A percentile compares a stretch with the other conserved stretches of the same genome.
phyloP scores from a whole-genome alignment of 2,113 vertebrate species.

The Centropus bengalensis region DNA sequence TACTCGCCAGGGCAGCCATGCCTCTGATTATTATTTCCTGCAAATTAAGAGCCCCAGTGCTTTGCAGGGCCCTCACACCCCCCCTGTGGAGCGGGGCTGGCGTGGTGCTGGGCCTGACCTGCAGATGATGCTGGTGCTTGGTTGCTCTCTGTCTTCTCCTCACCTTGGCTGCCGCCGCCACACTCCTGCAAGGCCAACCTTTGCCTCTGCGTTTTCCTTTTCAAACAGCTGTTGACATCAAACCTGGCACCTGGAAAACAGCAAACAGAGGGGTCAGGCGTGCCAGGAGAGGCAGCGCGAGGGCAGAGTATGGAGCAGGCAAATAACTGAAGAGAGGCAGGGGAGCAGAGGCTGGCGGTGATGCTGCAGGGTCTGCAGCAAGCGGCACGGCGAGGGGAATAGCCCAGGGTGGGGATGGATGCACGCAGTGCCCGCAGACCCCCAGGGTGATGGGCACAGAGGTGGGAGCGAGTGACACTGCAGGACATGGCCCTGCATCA shows the following conservation, averaged over 20 bases:
- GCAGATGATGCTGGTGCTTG: neutral
- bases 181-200: rapidly evolving
- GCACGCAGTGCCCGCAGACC: neutral
- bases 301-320: neutral
- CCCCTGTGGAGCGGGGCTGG: rapidly evolving
- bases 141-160: neutral
- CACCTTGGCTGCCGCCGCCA: rapidly evolving
- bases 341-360: rapidly evolving
- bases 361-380: neutral
- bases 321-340: neutral
- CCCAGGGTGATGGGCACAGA: neutral
- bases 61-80: neutral
- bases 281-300: rapidly evolving
- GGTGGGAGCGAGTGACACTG: rapidly evolving
- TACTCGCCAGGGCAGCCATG: neutral
- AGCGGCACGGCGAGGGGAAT: neutral
- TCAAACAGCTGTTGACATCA: neutral
- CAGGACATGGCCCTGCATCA: neutral
- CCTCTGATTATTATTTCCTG: neutral
- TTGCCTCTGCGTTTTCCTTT: neutral
- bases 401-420: neutral
- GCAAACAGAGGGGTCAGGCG: neutral
- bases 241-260: neutral
- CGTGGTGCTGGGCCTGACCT: rapidly evolving
- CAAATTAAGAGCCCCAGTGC: neutral